Base-by-base conservation (phyloP, 2,797 vertebrate genomes). In the Hafferia zeledoni region DNA sequence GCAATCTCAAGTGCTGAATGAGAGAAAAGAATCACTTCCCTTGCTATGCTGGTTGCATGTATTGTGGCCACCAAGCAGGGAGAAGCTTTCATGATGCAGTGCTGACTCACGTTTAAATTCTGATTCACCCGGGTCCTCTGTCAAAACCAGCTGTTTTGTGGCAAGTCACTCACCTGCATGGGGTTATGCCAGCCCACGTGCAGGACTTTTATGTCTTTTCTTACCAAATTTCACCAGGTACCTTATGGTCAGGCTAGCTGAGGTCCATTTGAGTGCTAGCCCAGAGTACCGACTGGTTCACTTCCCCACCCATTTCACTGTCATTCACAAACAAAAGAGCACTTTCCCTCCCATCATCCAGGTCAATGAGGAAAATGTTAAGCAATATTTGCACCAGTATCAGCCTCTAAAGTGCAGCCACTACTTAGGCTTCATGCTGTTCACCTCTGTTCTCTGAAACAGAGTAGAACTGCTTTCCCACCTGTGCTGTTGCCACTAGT, bases 271-370 rank as follows among this genome's bases (percentile, higher is more conserved):
- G 35, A 59, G 76, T 55, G 44, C 13, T 50, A 50, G 18, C 9
- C 14, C 24, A 41, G 17, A 0, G 0, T 14, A 68, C 3, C 43
- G 41, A 43, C n/a, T 49, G 50, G 9, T 13, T 86, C 7, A 4
- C 30, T 47, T 13, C 39, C 10, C 17, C 11, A 59, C 6, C 12
- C 15, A 24, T 60, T 56, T 64, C 46, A 49, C 20, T 49, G 35
- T 16, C 43, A 61, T 50, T 61, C 24, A 46, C 59, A 87, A 75
- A 53, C 11, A 14, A 25, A 81, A 63, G 9, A 5, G 11, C 20
- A 74, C 15, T 35, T 94, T 71, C 33, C 13, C 31, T 56, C 17
- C 50, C 24, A 72, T 28, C 50, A 49, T 24, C 31, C 20, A 63
- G 24, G 41, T 24, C 35, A 81, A 10, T 5, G 5, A 78, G 52